Conservation (phyloP, 2,113 vertebrate species). For the Hyperopisus bebe region DNA sequence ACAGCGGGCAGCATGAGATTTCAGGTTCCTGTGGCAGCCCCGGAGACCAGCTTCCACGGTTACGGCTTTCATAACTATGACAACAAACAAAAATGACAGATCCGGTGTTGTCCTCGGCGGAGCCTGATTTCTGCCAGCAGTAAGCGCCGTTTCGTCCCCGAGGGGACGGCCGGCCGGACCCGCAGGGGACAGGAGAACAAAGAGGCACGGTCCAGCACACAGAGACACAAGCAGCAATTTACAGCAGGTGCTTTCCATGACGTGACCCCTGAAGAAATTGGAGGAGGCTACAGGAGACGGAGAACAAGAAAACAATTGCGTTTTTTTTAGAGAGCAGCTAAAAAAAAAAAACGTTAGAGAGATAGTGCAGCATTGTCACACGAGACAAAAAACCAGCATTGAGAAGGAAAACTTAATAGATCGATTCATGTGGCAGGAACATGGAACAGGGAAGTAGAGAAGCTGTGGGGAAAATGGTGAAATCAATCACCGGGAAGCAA, state of each 20-base stretch:
- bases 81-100: background rate
- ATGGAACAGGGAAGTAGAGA: background rate
- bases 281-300: background rate
- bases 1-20: background rate
- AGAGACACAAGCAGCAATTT: background rate
- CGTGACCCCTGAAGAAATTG: background rate
- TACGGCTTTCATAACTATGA: background rate
- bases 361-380: background rate
- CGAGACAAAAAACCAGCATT: background rate
- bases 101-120: background rate
- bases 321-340: too few species aligned
- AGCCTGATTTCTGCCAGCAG: background rate
- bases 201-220: background rate
- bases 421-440: background rate
- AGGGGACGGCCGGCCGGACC: background rate
- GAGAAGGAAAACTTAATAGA: background rate
- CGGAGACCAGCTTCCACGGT: background rate
- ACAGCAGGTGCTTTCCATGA: background rate
- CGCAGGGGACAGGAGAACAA: background rate
- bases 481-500: slow-evolving; percentile 6
- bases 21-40: background rate
- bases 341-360: background rate
- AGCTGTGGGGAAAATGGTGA: background rate
- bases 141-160: background rate
- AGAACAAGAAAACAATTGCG: background rate